phyloP scores from a whole-genome alignment of 1,140 invertebrate species.

The Panagrolaimus sp. region DNA sequence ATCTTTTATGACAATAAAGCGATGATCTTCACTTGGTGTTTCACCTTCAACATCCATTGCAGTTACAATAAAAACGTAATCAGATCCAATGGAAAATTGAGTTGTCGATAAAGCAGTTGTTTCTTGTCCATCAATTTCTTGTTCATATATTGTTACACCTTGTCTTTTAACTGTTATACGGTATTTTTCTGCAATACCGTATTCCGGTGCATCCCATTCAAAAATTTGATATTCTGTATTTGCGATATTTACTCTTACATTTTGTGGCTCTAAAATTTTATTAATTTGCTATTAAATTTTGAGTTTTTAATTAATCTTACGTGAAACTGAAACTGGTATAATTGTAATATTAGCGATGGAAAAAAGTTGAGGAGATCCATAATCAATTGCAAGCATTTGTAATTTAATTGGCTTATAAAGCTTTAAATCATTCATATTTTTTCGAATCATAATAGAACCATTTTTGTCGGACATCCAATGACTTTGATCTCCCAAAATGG shows the following conservation, averaged over 20 bases:
- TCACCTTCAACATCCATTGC: conserved; percentile 36
- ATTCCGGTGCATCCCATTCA: conserved; percentile 43
- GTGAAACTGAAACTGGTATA: conserved; percentile 42
- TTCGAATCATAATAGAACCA: conserved; percentile 27
- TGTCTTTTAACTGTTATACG: conserved; percentile 22
- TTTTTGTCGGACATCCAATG: conserved; percentile 27
- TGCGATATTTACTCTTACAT: conserved; percentile 40
- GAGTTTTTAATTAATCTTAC: conserved; percentile 7
- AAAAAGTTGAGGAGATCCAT: conserved; percentile 46
- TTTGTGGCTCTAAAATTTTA: conserved; percentile 36
- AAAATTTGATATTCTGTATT: conserved; percentile 41
- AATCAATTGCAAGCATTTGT: conserved; percentile 35
- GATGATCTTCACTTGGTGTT: conserved; percentile 35
- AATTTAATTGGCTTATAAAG: conserved; percentile 36
- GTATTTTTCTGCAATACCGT: conserved; percentile 38
- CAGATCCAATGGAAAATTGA: conserved; percentile 25
- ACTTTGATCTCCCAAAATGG: conserved; percentile 1
- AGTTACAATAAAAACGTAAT: conserved; percentile 29
- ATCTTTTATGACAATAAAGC: conserved; percentile 30
- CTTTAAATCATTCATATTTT: conserved; percentile 28
- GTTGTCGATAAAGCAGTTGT: conserved; percentile 37
- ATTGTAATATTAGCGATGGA: conserved; percentile 37
- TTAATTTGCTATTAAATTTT: neutral
- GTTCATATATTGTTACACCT: conserved; percentile 24
- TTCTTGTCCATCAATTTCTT: conserved; percentile 41